A percentile compares a stretch with the other conserved stretches of the same genome.
phyloP scores from a whole-genome alignment of 2,113 vertebrate genomes.

The Megaleporinus macrocephalus region DNA sequence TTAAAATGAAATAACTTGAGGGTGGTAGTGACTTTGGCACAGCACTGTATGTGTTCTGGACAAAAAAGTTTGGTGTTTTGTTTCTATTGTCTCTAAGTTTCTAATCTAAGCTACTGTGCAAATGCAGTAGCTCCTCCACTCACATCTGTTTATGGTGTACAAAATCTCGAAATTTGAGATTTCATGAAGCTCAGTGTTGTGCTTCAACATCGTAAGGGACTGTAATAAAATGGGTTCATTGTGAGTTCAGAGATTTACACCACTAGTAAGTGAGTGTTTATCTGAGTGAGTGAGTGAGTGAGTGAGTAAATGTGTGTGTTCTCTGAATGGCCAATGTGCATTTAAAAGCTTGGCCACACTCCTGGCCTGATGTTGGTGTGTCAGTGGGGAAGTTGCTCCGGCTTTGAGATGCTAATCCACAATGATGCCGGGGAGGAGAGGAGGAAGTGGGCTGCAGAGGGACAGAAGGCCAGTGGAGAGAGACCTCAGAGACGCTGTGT shows the following conservation, averaged over 20 bases:
- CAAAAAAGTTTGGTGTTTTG: too few relatives aligned
- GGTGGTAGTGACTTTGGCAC: too few relatives aligned
- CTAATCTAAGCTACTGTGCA: too few relatives aligned
- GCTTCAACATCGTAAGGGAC: neutral
- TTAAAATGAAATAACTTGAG: too few relatives aligned
- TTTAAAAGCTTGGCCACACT: constrained; percentile 22
- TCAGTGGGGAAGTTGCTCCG: constrained; percentile 34
- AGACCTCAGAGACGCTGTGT: constrained; percentile 46
- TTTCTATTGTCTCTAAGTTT: too few relatives aligned
- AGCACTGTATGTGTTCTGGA: too few relatives aligned
- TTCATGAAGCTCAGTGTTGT: neutral
- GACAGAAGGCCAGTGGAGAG: constrained; percentile 41
- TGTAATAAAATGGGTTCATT: neutral
- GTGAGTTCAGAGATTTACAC: neutral
- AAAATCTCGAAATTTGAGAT: too few relatives aligned
- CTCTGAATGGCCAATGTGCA: neutral
- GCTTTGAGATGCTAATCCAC: constrained; percentile 52
- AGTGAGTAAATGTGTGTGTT: constrained; percentile 1
- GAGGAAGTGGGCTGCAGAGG: constrained; percentile 23
- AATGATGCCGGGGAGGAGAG: constrained; percentile 35
- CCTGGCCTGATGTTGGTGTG: constrained; percentile 24
- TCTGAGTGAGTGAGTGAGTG: neutral
- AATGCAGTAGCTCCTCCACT: too few relatives aligned
- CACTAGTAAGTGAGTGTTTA: neutral
- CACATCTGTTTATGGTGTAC: too few relatives aligned